A percentile compares a stretch with the other conserved stretches of the same genome.
phyloP scores from a whole-genome alignment of 1,140 invertebrate genomes.

The Agraylea sexmaculata region DNA sequence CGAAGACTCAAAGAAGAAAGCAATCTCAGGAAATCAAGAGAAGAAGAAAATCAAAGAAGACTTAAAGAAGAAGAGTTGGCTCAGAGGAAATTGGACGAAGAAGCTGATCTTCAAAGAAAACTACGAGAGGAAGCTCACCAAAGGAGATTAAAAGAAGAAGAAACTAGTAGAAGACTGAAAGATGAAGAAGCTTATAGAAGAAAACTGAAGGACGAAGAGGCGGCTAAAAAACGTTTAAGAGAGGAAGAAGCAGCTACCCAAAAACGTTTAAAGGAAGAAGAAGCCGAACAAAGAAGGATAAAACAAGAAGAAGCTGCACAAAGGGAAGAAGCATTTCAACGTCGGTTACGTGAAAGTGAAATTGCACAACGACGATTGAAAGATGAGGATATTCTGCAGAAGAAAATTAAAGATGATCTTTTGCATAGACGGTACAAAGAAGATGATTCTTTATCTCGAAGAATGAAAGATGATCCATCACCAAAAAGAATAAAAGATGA shows the following conservation, averaged over 20 bases:
- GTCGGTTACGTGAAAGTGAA: constrained; percentile 6
- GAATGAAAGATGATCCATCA: constrained; percentile 13
- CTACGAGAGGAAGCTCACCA: constrained; percentile 2
- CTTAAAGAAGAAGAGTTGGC: constrained; percentile 10
- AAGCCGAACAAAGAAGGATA: constrained; percentile 10
- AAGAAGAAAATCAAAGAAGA: constrained; percentile 9
- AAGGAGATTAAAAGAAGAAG: constrained; percentile 1
- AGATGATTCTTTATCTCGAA: constrained; percentile 10
- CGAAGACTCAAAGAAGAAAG: constrained; percentile 23
- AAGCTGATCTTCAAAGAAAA: constrained; percentile 9
- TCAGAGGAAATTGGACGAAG: constrained; percentile 14
- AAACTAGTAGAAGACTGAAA: constrained; percentile 5
- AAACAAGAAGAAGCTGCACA: constrained; percentile 13
- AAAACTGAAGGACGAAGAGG: constrained; percentile 1
- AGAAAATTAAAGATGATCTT: constrained; percentile 16
- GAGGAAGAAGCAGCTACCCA: constrained; percentile 18
- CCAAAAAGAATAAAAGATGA: constrained; percentile 12
- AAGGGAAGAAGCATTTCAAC: constrained; percentile 6
- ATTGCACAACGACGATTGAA: not conserved
- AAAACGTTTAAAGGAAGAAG: constrained; percentile 14
- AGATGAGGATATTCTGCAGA: constrained; percentile 12
- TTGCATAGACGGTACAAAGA: constrained; percentile 12
- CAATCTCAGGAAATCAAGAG: constrained; percentile 15
- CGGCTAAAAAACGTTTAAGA: constrained; percentile 1
- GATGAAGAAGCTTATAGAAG: constrained; percentile 10